Conservation (phyloP, 2,113 vertebrate genomes). For the Micronycteris hirsuta region DNA sequence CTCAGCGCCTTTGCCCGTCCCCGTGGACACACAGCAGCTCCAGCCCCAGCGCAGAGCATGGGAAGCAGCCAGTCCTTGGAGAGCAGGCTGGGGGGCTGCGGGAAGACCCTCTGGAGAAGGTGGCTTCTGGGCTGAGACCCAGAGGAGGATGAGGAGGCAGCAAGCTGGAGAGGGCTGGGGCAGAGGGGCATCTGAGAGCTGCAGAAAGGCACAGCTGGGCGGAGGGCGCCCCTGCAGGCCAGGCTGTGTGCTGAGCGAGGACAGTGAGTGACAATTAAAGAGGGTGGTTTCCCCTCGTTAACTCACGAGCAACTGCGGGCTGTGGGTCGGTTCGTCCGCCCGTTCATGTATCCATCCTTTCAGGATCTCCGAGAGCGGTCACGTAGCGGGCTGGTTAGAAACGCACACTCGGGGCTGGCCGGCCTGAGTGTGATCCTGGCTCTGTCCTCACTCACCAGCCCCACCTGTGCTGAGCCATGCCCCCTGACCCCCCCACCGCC, state of each 20-base stretch:
- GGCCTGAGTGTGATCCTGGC: not conserved
- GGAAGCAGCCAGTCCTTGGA: not conserved
- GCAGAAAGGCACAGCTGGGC: not conserved
- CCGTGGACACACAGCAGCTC: too few relatives aligned
- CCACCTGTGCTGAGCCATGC: rapidly evolving
- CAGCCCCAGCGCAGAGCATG: not conserved
- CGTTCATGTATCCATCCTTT: rapidly evolving
- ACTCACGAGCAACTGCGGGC: rapidly evolving
- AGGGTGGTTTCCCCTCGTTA: not conserved
- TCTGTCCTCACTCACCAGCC: rapidly evolving
- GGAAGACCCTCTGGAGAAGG: not conserved
- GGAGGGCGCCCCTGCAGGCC: rapidly evolving
- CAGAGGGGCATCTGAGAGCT: not conserved
- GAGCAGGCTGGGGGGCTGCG: not conserved
- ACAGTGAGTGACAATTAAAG: rapidly evolving
- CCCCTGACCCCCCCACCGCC: too few relatives aligned
- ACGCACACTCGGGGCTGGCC: not conserved
- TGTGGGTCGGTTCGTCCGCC: rapidly evolving
- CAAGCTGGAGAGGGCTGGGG: not conserved
- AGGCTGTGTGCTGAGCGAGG: not conserved
- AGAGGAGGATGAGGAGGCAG: not conserved
- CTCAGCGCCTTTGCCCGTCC: rapidly evolving
- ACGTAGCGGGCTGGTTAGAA: not conserved
- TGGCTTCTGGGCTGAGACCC: not conserved
- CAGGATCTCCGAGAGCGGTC: not conserved